phyloP scores from a whole-genome alignment of 1,140 invertebrate genomes.

The Bombus haemorrhoidalis region DNA sequence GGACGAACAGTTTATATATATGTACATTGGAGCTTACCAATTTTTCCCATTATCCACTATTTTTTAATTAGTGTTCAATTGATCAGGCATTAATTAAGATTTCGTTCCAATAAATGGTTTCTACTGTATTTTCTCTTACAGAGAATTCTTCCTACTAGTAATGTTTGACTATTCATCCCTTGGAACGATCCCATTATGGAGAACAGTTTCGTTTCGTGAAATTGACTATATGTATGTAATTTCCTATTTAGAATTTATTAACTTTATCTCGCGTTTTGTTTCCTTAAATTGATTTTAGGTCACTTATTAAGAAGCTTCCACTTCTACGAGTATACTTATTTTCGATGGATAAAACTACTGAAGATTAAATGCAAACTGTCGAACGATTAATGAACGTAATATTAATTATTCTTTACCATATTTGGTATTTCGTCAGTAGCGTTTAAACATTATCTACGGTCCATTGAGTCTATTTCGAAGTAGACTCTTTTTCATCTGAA shows the following conservation, averaged over 20 bases:
- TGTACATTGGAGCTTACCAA: too few relatives aligned
- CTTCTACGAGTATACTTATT: background rate
- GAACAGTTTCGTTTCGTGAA: background rate
- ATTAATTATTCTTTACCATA: slow-evolving; percentile 20
- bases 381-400: background rate
- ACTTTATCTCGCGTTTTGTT: background rate
- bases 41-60: too few relatives aligned
- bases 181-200: background rate
- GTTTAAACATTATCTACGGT: background rate
- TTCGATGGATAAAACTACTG: background rate
- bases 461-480: background rate
- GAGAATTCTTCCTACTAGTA: background rate
- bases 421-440: background rate
- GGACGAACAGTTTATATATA: too few relatives aligned
- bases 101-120: background rate
- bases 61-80: too few relatives aligned
- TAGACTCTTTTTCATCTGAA: background rate
- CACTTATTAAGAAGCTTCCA: background rate
- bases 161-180: background rate
- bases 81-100: too few relatives aligned
- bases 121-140: background rate
- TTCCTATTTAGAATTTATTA: too few relatives aligned
- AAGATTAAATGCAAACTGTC: slow-evolving; percentile 21
- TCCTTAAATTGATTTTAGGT: background rate
- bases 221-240: background rate